phyloP scores from a whole-genome alignment of 2,797 vertebrate species.

The Epinephelus awoara region DNA sequence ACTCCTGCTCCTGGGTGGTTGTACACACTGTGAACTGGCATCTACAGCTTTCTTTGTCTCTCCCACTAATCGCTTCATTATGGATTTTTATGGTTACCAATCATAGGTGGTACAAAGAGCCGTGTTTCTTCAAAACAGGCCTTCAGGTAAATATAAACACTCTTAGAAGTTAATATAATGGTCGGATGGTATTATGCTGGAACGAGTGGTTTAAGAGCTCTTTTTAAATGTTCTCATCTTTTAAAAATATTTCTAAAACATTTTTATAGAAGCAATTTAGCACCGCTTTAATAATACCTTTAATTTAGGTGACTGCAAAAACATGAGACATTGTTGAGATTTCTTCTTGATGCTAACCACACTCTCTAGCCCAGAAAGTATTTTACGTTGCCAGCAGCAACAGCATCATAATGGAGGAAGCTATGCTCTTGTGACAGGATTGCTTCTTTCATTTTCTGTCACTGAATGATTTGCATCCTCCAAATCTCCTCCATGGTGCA shows the following conservation, averaged over 20 bases:
- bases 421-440: not conserved
- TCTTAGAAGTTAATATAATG: conserved; percentile 37
- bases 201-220: not conserved
- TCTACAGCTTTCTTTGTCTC: conserved; percentile 26
- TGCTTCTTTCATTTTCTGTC: conserved; percentile 3
- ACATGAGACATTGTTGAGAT: not conserved
- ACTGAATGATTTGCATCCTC: conserved; percentile 10
- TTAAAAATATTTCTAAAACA: not conserved
- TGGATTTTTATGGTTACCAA: conserved; percentile 52
- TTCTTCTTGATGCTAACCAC: conserved; percentile 13
- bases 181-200: conserved; percentile 23
- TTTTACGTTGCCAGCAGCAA: not conserved
- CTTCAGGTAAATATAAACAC: conserved; percentile 58
- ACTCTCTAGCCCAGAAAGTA: not conserved
- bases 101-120: conserved; percentile 24
- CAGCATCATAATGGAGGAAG: not conserved
- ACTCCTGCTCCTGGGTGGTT: conserved; percentile 64
- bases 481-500: not conserved
- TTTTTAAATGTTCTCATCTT: conserved; percentile 19
- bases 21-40: conserved; percentile 34
- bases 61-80: conserved; percentile 68
- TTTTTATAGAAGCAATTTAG: conserved; percentile 30
- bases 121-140: conserved; percentile 44
- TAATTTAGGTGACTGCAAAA: not conserved
- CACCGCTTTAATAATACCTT: not conserved